phyloP scores from a whole-genome alignment of 2,888 invertebrate genomes.

The Arge pagana region DNA sequence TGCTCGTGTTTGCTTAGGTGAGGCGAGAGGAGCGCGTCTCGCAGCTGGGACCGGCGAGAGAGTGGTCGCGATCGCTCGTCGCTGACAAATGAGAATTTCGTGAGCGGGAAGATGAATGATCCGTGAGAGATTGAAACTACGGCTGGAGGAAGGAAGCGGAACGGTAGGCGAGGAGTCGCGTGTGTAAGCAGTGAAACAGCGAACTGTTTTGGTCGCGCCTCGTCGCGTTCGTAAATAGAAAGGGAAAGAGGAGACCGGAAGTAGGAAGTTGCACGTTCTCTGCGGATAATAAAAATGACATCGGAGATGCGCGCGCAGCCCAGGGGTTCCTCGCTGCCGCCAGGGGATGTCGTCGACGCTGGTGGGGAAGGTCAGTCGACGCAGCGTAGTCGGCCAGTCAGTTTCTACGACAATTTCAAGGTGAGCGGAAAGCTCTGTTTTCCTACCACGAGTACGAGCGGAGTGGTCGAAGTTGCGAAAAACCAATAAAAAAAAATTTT shows the following conservation, averaged over 20 bases:
- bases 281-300: constrained; percentile 1
- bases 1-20: too few species aligned
- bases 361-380: constrained; percentile 46
- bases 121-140: too few species aligned
- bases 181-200: too few species aligned
- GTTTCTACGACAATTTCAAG: constrained; percentile 59
- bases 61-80: too few species aligned
- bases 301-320: constrained; percentile 20
- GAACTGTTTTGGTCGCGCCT: too few species aligned
- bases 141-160: not conserved
- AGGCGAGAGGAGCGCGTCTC: too few species aligned
- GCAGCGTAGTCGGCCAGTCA: constrained; percentile 55
- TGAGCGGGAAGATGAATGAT: too few species aligned
- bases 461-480: not conserved
- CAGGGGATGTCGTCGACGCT: constrained; percentile 6
- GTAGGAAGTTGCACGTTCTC: constrained; percentile 9
- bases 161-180: constrained; percentile 10
- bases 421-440: constrained; percentile 34
- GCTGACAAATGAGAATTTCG: too few species aligned
- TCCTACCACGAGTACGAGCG: too few species aligned
- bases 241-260: constrained; percentile 8
- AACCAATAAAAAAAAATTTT: not conserved
- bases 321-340: constrained; percentile 15
- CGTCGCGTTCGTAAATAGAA: not conserved
- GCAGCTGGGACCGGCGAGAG: too few species aligned